Conservation (phyloP, 2,797 vertebrate genomes). For the Sebastes nivosus region DNA sequence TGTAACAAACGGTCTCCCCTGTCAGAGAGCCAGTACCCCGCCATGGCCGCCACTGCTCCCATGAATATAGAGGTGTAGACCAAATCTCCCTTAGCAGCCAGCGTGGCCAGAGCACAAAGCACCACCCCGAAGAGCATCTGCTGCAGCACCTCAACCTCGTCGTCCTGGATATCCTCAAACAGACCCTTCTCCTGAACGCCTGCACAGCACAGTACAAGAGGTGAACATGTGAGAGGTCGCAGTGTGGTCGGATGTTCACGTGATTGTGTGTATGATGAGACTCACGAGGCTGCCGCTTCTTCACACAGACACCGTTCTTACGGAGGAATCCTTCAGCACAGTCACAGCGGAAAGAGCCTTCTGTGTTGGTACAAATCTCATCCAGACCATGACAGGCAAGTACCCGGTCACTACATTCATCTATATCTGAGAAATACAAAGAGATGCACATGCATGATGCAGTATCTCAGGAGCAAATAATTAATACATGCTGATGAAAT, state of each 20-base stretch:
- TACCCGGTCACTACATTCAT: conserved; percentile 87
- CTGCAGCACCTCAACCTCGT: conserved; percentile 94
- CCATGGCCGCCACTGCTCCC: conserved; percentile 91
- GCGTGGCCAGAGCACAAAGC: conserved; percentile 91
- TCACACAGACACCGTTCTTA: conserved; percentile 80
- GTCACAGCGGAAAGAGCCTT: conserved; percentile 89
- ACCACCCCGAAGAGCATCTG: conserved; percentile 97
- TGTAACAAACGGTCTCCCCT: conserved; percentile 87
- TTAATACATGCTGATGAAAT: background rate
- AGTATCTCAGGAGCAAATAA: background rate
- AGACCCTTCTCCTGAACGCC: conserved; percentile 86
- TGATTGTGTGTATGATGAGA: background rate
- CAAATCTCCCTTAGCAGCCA: conserved; percentile 96
- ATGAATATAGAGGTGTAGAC: conserved; percentile 97
- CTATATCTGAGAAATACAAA: conserved; percentile 78
- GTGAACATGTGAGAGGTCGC: background rate
- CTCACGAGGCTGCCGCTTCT: conserved; percentile 84
- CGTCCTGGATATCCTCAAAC: conserved; percentile 93
- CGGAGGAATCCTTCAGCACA: conserved; percentile 85
- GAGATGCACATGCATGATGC: background rate
- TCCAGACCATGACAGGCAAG: conserved; percentile 86
- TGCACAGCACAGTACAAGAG: conserved; percentile 55
- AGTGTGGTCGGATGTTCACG: background rate
- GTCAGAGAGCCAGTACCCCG: conserved; percentile 94
- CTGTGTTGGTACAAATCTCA: conserved; percentile 88